Evolutionary conservation across 2,888 invertebrate species (phyloP), one percentile per base, ranked within the genome.

Genomic region (Girardia tigrina): DNA sequence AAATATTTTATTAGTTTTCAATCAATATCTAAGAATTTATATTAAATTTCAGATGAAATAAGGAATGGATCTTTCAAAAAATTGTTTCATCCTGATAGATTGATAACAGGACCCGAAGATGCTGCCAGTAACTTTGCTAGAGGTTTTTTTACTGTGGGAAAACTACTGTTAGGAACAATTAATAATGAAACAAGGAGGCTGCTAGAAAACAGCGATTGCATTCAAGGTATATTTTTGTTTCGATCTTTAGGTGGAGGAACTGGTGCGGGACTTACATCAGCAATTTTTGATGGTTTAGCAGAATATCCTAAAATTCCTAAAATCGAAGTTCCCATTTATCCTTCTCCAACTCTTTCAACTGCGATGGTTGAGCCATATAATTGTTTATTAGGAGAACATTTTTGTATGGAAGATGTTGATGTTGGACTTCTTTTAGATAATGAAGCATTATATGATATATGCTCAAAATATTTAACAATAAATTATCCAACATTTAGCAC

Each of bases 401-500:
- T 74, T 69, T 74, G 74, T 69, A 74, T 74, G 74, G 74, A 74
- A 8, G 74, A 74, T 56, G 28, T 74, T 42, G 74, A 74, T 20
- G 36, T 74, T 36, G 28, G 42, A 20, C 56, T 74, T 42, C 8
- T 74, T 12, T 56, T 74, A 26, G 74, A 74, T 20, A 74, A 74
- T 36, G 74, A 74, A 36, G 74, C 74, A 14, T 26, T 74, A 27
- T 74, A 74, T 42, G 42, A 28, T 56, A 42, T 74, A 29, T 42
- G 23, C 12, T 27, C 26, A 26, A 74, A 42, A 6, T 56, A 56
- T 42, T 26, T 42, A 23, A 26, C 42, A 4, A 74, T 36, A 42
- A 23, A 42, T n/a, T 27, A 23, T 26, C 91, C 91, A 0, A 88
- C 90, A 80, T 90, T 90, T 82, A 92, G 89, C 28, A 90, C 90